These are phyloP conservation scores for Molanna angustata DNA, from an alignment of 2,888 invertebrate species.

Conservation along the genomic window DNA sequence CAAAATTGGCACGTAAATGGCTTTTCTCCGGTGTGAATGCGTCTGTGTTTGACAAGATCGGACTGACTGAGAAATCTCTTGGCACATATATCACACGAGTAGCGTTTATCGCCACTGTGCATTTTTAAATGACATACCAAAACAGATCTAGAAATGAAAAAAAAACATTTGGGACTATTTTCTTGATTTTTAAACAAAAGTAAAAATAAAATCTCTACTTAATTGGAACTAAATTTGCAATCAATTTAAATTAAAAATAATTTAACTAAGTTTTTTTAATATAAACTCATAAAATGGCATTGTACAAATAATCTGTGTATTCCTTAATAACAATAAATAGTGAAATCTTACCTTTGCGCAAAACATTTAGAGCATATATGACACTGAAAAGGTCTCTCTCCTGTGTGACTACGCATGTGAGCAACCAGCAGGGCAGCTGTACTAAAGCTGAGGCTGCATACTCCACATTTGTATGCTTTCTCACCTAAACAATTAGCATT, in stretches of 20 bases:
- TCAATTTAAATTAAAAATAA: no score
- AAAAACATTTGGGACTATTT: no score
- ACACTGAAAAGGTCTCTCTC: conserved; percentile 28
- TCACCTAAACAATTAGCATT: conserved; percentile 24
- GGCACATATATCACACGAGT: conserved; percentile 26
- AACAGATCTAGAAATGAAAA: conserved; percentile 25
- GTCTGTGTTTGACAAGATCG: conserved; percentile 28
- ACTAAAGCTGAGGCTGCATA: conserved; percentile 28
- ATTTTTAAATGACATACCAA: conserved; percentile 25
- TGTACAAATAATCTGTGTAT: no score
- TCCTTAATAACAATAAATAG: neutral
- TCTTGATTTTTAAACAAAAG: neutral
- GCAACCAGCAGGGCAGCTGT: conserved; percentile 19
- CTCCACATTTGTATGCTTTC: conserved; percentile 29
- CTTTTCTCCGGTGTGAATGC: conserved; percentile 27
- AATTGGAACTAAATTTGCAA: no score
- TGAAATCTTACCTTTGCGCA: conserved; percentile 24
- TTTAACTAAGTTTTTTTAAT: no score
- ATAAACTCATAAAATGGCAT: no score
- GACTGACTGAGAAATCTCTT: conserved; percentile 30
- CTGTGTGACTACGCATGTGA: conserved; percentile 30
- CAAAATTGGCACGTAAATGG: conserved; percentile 30
- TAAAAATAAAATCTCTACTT: neutral
- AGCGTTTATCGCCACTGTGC: conserved; percentile 27
- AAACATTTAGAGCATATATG: conserved; percentile 29